A percentile compares a stretch with the other conserved stretches of the same genome.
Conservation (phyloP, 2,797 vertebrate genomes). For the Selene dorsalis region DNA sequence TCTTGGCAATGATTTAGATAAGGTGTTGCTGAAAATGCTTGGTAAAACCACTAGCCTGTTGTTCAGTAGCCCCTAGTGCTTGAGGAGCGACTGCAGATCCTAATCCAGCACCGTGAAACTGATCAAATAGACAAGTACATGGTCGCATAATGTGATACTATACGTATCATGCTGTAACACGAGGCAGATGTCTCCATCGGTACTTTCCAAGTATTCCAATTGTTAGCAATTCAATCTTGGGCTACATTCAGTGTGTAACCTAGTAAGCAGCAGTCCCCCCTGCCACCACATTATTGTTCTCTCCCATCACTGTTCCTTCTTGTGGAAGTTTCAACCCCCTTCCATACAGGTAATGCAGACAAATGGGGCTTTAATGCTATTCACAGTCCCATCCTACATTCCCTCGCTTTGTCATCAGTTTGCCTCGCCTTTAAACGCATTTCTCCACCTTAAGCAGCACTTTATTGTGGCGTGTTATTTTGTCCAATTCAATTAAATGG, state of each 20-base stretch:
- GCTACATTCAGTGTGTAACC: conserved; percentile 78
- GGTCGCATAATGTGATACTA: conserved; percentile 74
- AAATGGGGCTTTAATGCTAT: conserved; percentile 85
- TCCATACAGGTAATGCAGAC: conserved; percentile 81
- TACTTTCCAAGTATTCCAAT: conserved; percentile 76
- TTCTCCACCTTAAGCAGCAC: conserved; percentile 86
- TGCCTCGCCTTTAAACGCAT: conserved; percentile 81
- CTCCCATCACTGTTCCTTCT: conserved; percentile 73
- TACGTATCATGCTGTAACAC: conserved; percentile 75
- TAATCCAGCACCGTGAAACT: conserved; percentile 48
- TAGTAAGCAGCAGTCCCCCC: conserved; percentile 79
- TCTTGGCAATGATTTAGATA: neutral
- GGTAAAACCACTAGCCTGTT: conserved; percentile 19
- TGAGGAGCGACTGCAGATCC: conserved; percentile 31
- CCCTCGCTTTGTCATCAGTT: conserved; percentile 83
- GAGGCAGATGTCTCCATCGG: conserved; percentile 77
- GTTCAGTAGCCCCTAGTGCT: conserved; percentile 18
- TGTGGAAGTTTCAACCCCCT: conserved; percentile 75
- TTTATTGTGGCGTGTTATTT: conserved; percentile 90
- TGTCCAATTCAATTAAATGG: conserved; percentile 83
- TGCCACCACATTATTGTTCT: conserved; percentile 81
- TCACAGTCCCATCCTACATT: conserved; percentile 80
- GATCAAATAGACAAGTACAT: conserved; percentile 65
- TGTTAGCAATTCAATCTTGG: conserved; percentile 77
- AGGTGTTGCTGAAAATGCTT: conserved; percentile 16